Percentiles rank a stretch among this genome's conserved stretches.
phyloP scores from a whole-genome alignment of 2,797 vertebrate genomes.

The Rhinatrema bivittatum region DNA sequence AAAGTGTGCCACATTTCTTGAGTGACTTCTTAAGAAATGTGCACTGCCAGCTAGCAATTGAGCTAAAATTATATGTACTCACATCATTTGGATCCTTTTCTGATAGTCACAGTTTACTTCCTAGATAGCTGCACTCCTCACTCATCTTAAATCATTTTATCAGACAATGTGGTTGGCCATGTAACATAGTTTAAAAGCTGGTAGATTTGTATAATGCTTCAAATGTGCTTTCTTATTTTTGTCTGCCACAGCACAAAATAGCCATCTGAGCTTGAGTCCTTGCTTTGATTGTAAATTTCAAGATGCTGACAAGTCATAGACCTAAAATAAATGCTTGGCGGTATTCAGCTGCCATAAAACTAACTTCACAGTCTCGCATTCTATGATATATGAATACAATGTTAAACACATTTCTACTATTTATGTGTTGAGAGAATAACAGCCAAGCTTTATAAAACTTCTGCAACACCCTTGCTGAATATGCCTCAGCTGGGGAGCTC shows the following conservation, averaged over 20 bases:
- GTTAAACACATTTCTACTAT: too few relatives aligned
- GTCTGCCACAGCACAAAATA: neutral
- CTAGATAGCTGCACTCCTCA: neutral
- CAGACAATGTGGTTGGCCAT: neutral
- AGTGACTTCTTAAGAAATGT: too few relatives aligned
- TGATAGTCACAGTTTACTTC: neutral
- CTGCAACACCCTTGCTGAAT: too few relatives aligned
- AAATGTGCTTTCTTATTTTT: neutral
- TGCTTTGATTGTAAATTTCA: neutral
- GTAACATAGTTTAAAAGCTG: neutral
- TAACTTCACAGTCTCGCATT: conserved; percentile 6
- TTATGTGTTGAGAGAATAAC: too few relatives aligned
- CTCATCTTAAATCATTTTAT: neutral
- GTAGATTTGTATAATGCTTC: neutral
- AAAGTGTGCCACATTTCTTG: too few relatives aligned
- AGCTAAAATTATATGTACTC: too few relatives aligned
- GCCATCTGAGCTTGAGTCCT: neutral
- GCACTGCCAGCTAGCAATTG: too few relatives aligned
- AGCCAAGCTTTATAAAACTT: too few relatives aligned
- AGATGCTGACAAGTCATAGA: neutral
- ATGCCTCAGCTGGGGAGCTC: too few relatives aligned
- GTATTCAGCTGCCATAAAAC: neutral
- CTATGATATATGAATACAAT: too few relatives aligned
- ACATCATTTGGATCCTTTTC: neutral
- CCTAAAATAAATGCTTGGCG: neutral